phyloP scores from a whole-genome alignment of 1,140 invertebrate genomes.

The Tetramorium simillimum region DNA sequence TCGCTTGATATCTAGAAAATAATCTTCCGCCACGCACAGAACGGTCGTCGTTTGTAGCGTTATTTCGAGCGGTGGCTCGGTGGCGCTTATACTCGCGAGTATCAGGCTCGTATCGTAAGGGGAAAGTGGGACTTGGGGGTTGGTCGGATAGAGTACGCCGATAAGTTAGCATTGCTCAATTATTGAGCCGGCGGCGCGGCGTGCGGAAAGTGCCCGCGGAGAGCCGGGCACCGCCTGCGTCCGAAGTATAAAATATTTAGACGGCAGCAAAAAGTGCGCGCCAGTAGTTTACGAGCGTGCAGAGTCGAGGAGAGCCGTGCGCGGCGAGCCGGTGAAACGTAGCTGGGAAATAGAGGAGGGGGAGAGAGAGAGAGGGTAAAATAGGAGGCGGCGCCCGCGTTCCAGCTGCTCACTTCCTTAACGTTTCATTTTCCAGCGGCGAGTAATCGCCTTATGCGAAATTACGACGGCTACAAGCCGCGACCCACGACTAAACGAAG shows the following conservation, averaged over 20 bases:
- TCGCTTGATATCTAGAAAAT: constrained; percentile 41
- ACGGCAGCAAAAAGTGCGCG: constrained; percentile 54
- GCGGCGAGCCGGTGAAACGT: not conserved
- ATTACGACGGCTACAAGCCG: constrained; percentile 53
- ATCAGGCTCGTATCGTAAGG: constrained; percentile 21
- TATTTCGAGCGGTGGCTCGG: constrained; percentile 16
- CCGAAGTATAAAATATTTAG: constrained; percentile 60
- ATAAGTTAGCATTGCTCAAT: constrained; percentile 48
- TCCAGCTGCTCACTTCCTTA: constrained; percentile 50
- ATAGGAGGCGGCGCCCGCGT: constrained; percentile 43
- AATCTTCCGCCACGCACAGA: constrained; percentile 21
- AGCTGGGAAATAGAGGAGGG: constrained; percentile 14
- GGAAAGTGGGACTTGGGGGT: constrained; percentile 7
- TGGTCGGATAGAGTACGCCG: constrained; percentile 33
- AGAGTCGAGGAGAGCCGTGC: constrained; percentile 31
- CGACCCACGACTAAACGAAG: constrained; percentile 39
- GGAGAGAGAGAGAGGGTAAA: constrained; percentile 45
- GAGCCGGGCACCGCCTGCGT: constrained; percentile 52
- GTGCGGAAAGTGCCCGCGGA: constrained; percentile 42
- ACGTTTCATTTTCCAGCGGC: constrained; percentile 56
- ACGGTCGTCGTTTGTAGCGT: not conserved
- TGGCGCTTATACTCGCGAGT: not conserved
- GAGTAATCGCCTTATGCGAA: constrained; percentile 61
- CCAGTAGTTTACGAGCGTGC: constrained; percentile 62
- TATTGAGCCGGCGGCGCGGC: constrained; percentile 30